phyloP scores from a whole-genome alignment of 2,797 vertebrate species.

The Okamejei kenojei region DNA sequence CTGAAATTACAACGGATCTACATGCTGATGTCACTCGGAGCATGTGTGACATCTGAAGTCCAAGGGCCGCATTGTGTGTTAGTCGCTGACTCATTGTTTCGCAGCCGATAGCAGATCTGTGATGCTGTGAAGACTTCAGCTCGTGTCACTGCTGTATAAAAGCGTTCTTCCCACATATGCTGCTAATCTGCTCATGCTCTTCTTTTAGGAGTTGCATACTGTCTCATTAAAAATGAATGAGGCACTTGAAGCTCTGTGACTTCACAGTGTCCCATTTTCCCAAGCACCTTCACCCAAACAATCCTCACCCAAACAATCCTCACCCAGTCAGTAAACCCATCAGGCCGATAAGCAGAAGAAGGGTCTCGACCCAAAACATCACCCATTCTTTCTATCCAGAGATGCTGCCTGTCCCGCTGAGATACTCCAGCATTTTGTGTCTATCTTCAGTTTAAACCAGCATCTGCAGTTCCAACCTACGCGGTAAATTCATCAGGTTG shows the following conservation, averaged over 20 bases:
- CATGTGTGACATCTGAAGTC: slow-evolving; percentile 34
- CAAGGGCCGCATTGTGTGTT: slow-evolving; percentile 24
- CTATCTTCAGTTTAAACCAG: no score
- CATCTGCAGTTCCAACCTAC: no score
- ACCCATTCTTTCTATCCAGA: no score
- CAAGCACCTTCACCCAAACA: not conserved
- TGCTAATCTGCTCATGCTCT: slow-evolving; percentile 22
- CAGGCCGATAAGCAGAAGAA: no score
- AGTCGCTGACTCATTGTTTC: slow-evolving; percentile 34
- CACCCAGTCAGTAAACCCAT: not conserved
- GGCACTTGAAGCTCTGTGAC: not conserved
- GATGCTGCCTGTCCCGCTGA: no score
- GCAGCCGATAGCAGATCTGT: slow-evolving; percentile 28
- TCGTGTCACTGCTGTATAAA: slow-evolving; percentile 33
- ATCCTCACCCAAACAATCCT: not conserved
- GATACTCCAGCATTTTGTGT: no score
- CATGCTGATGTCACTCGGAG: slow-evolving; percentile 28
- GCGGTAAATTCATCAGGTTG: not conserved
- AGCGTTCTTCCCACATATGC: slow-evolving; percentile 33
- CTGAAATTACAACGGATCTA: slow-evolving; percentile 24
- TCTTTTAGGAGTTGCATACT: slow-evolving; percentile 24
- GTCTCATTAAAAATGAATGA: slow-evolving; percentile 35
- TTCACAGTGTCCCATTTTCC: not conserved
- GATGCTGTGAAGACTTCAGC: slow-evolving; percentile 31
- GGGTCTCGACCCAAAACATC: no score